Conservation (phyloP, 2,797 vertebrate species). For the Sebastes taczanowskii region DNA sequence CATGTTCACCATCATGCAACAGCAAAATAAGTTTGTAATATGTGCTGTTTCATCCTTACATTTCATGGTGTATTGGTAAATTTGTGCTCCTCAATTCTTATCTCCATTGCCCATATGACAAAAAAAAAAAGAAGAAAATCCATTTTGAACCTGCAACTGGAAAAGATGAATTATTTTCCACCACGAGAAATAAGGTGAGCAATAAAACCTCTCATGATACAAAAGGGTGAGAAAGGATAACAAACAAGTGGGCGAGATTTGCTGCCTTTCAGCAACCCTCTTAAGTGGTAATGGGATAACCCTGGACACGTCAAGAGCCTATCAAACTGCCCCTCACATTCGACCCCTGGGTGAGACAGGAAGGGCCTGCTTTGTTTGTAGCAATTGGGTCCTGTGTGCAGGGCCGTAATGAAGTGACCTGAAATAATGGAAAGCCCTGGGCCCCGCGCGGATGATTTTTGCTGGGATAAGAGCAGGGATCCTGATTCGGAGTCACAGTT, state of each 20-base stretch:
- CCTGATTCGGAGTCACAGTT: slow-evolving; percentile 99
- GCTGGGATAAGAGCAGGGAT: slow-evolving; percentile 98
- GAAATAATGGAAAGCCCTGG: slow-evolving; percentile 99
- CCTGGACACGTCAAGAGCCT: slow-evolving; percentile 95
- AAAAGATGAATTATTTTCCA: slow-evolving; percentile 93
- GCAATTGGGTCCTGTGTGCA: slow-evolving; percentile 94
- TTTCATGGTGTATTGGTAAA: background rate
- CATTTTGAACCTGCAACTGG: slow-evolving; percentile 82
- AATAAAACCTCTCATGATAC: slow-evolving; percentile 89
- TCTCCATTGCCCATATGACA: slow-evolving; percentile 25
- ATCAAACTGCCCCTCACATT: slow-evolving; percentile 98
- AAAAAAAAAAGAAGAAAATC: slow-evolving; percentile 58
- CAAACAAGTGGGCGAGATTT: slow-evolving; percentile 94
- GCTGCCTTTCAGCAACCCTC: slow-evolving; percentile 98
- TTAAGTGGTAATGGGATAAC: slow-evolving; percentile 99
- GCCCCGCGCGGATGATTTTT: slow-evolving; percentile 96
- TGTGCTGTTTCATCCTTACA: background rate
- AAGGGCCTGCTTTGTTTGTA: slow-evolving; percentile 95
- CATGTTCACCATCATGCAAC: background rate
- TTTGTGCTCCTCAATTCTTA: slow-evolving; percentile 16
- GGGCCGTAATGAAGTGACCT: slow-evolving; percentile 99
- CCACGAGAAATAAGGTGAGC: slow-evolving; percentile 83
- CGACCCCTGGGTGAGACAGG: slow-evolving; percentile 97
- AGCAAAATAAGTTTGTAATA: background rate
- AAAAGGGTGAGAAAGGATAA: slow-evolving; percentile 88